Percentiles rank a stretch among this genome's conserved stretches.
phyloP scores from a whole-genome alignment of 2,888 invertebrate genomes.

The Tortrix viridana region DNA sequence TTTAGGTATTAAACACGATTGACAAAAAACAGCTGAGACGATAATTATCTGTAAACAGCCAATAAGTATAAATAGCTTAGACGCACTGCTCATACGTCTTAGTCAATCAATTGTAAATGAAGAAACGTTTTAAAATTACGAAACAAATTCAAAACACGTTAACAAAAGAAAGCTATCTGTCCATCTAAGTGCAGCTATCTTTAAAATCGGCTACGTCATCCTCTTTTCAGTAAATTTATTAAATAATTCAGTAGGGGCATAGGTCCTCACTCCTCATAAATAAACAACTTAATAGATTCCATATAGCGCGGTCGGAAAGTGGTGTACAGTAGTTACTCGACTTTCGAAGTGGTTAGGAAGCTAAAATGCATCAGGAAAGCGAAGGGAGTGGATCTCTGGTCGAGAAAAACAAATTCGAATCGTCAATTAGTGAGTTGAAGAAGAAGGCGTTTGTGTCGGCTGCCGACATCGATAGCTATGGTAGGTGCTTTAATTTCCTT shows the following conservation, averaged over 20 bases:
- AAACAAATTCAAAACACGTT: not conserved
- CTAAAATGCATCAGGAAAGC: constrained; percentile 66
- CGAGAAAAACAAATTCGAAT: constrained; percentile 72
- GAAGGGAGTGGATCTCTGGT: constrained; percentile 51
- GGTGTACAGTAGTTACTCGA: constrained; percentile 20
- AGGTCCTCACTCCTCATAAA: constrained; percentile 56
- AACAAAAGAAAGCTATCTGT: constrained; percentile 4
- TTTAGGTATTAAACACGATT: too few relatives aligned
- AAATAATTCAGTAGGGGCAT: constrained; percentile 71
- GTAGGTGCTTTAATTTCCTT: constrained; percentile 55
- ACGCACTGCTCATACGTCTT: too few relatives aligned
- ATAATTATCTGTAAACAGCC: too few relatives aligned
- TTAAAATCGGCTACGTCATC: constrained; percentile 45
- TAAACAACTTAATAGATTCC: constrained; percentile 41
- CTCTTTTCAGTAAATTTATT: constrained; percentile 56
- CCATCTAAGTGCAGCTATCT: constrained; percentile 3
- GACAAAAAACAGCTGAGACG: too few relatives aligned
- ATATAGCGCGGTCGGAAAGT: constrained; percentile 22
- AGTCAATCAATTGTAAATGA: too few relatives aligned
- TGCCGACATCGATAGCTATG: constrained; percentile 67
- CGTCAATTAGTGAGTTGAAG: constrained; percentile 74
- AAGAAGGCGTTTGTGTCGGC: constrained; percentile 70
- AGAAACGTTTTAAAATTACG: too few relatives aligned
- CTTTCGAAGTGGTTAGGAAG: constrained; percentile 12
- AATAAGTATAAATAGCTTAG: too few relatives aligned